Evolutionary conservation across 2,888 invertebrate species (phyloP).

Genomic region (Artemia sp.): DNA sequence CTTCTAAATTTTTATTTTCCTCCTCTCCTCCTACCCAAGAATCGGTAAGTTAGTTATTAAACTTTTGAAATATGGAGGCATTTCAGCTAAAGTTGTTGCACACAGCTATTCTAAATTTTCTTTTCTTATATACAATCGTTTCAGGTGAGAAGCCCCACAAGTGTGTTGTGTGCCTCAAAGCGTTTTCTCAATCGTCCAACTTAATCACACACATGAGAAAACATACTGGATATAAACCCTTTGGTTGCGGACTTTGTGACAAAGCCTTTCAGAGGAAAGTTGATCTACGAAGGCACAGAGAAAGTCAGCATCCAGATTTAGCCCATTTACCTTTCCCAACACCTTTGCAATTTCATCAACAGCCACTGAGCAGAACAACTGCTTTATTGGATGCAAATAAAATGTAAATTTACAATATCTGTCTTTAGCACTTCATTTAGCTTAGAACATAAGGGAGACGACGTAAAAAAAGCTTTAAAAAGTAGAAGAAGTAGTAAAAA

Average conservation of each 20-base stretch:
- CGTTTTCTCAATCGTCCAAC: slow-evolving; percentile 95
- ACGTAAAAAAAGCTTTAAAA: too few species aligned
- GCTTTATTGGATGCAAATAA: too few species aligned
- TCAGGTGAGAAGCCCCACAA: slow-evolving; percentile 97
- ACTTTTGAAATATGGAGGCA: too few species aligned
- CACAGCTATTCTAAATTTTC: too few species aligned
- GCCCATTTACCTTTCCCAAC: slow-evolving; percentile 22
- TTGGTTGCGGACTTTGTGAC: slow-evolving; percentile 87
- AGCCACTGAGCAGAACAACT: not conserved
- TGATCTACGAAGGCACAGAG: slow-evolving; percentile 80
- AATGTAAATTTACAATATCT: too few species aligned
- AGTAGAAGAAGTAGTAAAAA: too few species aligned
- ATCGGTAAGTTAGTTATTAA: too few species aligned
- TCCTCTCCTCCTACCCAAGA: too few species aligned
- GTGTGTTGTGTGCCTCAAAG: slow-evolving; percentile 92
- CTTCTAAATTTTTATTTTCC: too few species aligned
- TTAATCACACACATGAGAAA: slow-evolving; percentile 94
- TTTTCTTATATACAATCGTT: slow-evolving; percentile 29
- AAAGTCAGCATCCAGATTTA: slow-evolving; percentile 57
- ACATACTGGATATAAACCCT: slow-evolving; percentile 96
- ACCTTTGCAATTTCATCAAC: slow-evolving; percentile 20
- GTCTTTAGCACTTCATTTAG: too few species aligned
- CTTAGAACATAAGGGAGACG: too few species aligned
- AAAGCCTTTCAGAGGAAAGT: slow-evolving; percentile 86
- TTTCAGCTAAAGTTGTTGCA: too few species aligned